These are phyloP conservation scores for Tragelaphus oryx DNA, from an alignment of 2,797 vertebrate species.

Conservation along the genomic window DNA sequence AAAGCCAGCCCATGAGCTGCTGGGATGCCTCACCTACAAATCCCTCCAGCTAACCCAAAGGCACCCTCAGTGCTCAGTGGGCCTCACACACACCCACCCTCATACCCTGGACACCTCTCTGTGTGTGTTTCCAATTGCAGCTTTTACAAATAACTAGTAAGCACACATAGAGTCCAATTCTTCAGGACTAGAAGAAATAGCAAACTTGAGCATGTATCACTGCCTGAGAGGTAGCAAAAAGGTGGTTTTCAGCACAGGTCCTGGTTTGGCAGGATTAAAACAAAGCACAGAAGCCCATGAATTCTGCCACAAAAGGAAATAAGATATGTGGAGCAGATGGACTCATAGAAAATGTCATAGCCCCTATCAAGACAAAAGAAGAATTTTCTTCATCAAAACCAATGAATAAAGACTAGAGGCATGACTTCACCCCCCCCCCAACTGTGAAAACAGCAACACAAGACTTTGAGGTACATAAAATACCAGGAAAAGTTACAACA, in stretches of 20 bases:
- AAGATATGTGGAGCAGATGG: not conserved
- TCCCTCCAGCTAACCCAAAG: not conserved
- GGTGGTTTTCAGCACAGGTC: not conserved
- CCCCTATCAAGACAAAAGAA: not conserved
- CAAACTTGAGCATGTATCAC: not conserved
- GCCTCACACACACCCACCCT: not conserved
- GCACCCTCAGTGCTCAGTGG: not conserved
- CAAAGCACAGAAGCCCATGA: not conserved
- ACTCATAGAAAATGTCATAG: not conserved
- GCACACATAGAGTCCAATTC: not conserved
- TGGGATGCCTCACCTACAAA: not conserved
- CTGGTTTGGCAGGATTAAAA: not conserved
- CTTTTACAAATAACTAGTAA: not conserved
- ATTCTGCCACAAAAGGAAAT: not conserved
- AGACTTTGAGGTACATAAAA: not conserved
- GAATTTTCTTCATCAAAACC: not conserved
- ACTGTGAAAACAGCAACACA: not conserved
- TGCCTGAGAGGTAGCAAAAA: not conserved
- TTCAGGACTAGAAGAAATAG: not conserved
- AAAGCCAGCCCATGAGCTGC: not conserved
- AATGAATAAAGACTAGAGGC: not conserved
- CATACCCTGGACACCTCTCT: not conserved
- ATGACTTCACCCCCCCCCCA: not conserved
- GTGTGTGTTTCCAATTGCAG: not conserved
- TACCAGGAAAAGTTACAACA: not conserved